Evolutionary conservation across 2,888 invertebrate genomes (phyloP).

Genomic region (Caenorhabditis auriculariae): DNA sequence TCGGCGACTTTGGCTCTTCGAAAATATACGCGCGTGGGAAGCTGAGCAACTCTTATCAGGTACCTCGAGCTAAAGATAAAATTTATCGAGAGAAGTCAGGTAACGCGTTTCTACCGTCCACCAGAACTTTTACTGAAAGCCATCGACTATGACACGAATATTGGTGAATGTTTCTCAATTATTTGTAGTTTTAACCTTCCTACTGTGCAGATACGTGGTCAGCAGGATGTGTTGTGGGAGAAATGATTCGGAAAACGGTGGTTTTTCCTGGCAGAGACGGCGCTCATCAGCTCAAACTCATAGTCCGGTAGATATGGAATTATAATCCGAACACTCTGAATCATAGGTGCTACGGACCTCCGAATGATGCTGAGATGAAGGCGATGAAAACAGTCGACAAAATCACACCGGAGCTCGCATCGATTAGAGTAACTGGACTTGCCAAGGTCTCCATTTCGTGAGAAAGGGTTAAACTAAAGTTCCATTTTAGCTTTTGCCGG

Average conservation of each 20-base stretch:
- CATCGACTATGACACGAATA: constrained; percentile 24
- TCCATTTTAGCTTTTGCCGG: constrained; percentile 24
- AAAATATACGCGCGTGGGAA: constrained; percentile 31
- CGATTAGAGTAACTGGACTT: no score
- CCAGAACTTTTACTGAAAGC: constrained; percentile 47
- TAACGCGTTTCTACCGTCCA: constrained; percentile 54
- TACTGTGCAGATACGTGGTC: constrained; percentile 40
- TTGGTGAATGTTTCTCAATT: no score
- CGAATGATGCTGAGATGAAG: constrained; percentile 11
- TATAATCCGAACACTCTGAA: constrained; percentile 3
- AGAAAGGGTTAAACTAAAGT: neutral
- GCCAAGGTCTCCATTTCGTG: no score
- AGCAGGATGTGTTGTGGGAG: constrained; percentile 47
- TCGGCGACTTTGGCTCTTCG: constrained; percentile 53
- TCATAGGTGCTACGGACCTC: constrained; percentile 21
- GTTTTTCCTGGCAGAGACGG: constrained; percentile 45
- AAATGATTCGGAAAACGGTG: constrained; percentile 40
- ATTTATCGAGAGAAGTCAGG: constrained; percentile 14
- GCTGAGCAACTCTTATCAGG: constrained; percentile 36
- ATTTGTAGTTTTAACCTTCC: neutral
- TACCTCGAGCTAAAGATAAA: no score
- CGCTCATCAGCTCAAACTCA: constrained; percentile 24
- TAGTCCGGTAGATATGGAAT: neutral
- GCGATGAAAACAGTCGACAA: constrained; percentile 19
- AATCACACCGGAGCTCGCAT: constrained; percentile 8